Evolutionary conservation across 2,888 invertebrate species (phyloP), one percentile per base, ranked within the genome.

Genomic region (Leucoptera coffeella): DNA sequence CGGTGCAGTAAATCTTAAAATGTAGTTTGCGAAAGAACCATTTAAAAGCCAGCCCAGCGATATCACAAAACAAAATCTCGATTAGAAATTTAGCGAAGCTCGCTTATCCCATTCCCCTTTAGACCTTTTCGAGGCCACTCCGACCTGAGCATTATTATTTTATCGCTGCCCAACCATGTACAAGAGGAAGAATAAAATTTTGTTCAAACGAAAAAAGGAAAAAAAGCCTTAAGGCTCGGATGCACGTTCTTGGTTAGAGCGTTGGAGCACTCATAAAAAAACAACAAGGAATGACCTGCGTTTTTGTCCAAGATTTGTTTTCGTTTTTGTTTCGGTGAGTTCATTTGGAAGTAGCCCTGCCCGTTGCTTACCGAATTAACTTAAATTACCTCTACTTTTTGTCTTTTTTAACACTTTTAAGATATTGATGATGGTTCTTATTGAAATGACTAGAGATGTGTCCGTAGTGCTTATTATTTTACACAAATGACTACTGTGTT

Each of bases 281-380:
- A 54, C 64, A 62, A 65, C 56, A 47, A 59, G 57, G 57, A 65
- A 64, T 67, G 67, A 67, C 67, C 69, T 60, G 64, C 56, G 60
- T 69, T 69, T 69, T 69, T 67, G 60, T 69, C 45, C 56, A 55
- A 45, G 59, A 55, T 64, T 67, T 65, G 62, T 67, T 67, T 61
- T 64, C 53, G 55, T 67, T 67, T 69, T 67, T 67, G 61, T 67
- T 58, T 55, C 58, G 51, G 62, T 59, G 64, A 62, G 64, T 65
- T 69, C 67, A 69, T 67, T 69, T 69, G 50, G 62, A 61, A 65
- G 69, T 61, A 62, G 64, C 67, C 55, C 57, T 52, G 62, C 57
- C 60, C 52, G 54, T 50, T 62, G 60, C 60, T 64, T 60, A 67
- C 67, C 56, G 60, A 62, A 67, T 69, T 64, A 64, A 60, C 61